Percentiles rank a stretch among this genome's conserved stretches.
Conservation (phyloP, 2,113 vertebrate genomes). For the Actenoides hombroni region DNA sequence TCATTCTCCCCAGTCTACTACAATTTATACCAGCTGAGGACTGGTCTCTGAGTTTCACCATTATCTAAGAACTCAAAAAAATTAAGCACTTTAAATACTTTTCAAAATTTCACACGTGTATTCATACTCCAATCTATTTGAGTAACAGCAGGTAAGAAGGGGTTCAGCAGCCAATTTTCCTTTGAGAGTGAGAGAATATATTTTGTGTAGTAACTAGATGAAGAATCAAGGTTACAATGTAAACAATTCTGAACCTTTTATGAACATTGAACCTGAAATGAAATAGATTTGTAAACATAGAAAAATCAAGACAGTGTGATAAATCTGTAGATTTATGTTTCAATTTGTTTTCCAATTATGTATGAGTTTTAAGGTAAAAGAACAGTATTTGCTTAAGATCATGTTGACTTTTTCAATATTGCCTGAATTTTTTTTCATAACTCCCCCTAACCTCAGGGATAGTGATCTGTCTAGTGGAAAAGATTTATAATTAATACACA, state of each 20-base stretch:
- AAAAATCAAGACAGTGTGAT: not conserved
- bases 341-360: not conserved
- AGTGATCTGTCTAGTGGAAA: not conserved
- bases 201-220: not conserved
- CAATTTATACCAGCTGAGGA: not conserved
- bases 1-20: not conserved
- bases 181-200: not conserved
- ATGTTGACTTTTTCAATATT: not conserved
- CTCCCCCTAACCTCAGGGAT: not conserved
- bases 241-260: not conserved
- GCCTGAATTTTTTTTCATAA: not conserved
- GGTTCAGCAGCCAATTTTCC: not conserved
- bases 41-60: not conserved
- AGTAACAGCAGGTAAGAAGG: not conserved
- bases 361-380: not conserved
- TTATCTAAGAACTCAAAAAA: not conserved
- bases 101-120: not conserved
- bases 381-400: not conserved
- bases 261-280: not conserved
- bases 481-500: not conserved
- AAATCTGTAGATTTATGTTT: not conserved
- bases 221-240: not conserved
- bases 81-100: not conserved
- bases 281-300: not conserved
- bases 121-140: not conserved